A percentile compares a stretch with the other conserved stretches of the same genome.
Evolutionary conservation across 1,140 invertebrate genomes (phyloP).

Genomic region (Heliconius himera): DNA sequence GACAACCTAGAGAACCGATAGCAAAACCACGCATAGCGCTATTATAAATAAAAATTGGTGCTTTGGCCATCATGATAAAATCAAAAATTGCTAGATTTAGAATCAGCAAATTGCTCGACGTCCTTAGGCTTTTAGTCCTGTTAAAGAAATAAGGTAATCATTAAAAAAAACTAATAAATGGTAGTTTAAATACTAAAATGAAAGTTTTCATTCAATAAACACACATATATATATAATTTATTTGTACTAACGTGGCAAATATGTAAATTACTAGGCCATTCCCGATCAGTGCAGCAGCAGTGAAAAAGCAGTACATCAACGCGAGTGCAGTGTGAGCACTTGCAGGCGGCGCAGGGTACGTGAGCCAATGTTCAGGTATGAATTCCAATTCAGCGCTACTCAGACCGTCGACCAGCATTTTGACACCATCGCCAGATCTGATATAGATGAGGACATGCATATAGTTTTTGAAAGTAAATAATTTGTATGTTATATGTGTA

Average conservation of each 20-base stretch:
- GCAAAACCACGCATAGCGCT: conserved; percentile 90
- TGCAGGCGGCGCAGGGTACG: conserved; percentile 89
- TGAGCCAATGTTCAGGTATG: conserved; percentile 92
- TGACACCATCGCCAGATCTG: conserved; percentile 53
- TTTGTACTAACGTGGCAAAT: conserved; percentile 87
- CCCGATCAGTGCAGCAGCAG: conserved; percentile 88
- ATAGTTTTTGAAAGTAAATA: too few species aligned
- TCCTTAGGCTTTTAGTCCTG: conserved; percentile 91
- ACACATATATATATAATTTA: neutral
- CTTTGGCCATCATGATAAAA: conserved; percentile 93
- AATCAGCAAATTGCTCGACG: conserved; percentile 95
- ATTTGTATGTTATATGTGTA: too few species aligned
- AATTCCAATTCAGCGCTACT: conserved; percentile 88
- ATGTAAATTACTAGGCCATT: conserved; percentile 95
- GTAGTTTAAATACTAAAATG: too few species aligned
- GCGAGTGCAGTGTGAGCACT: conserved; percentile 92
- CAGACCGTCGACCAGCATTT: conserved; percentile 89
- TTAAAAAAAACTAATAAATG: neutral
- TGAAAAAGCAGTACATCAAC: conserved; percentile 90
- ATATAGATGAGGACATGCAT: neutral
- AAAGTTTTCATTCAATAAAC: too few species aligned
- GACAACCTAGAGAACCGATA: conserved; percentile 87
- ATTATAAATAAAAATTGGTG: conserved; percentile 94
- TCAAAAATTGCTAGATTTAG: conserved; percentile 93
- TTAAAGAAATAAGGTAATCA: neutral